Percentiles rank a stretch among this genome's conserved stretches.
phyloP scores from a whole-genome alignment of 2,797 vertebrate species.

The Propithecus perrieri region DNA sequence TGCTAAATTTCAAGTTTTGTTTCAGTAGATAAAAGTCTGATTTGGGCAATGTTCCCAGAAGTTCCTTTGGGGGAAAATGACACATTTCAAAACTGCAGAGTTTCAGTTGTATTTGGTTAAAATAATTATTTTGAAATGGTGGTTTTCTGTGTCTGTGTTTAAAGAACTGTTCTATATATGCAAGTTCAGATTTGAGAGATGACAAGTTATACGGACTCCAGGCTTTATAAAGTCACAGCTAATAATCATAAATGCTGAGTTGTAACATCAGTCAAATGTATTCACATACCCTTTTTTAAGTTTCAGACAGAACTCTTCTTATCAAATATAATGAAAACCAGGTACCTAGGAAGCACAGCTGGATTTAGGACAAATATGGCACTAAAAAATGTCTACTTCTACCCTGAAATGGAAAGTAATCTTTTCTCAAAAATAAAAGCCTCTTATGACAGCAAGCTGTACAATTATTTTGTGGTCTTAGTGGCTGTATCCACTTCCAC shows the following conservation, averaged over 20 bases:
- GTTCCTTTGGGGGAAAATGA: conserved; percentile 33
- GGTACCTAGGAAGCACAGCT: neutral
- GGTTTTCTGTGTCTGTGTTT: conserved; percentile 31
- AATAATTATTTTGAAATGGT: conserved; percentile 50
- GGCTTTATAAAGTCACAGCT: neutral
- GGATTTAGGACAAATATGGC: neutral
- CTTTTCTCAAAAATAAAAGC: neutral
- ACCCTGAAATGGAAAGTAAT: neutral
- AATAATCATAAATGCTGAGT: neutral
- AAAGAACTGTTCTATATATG: neutral
- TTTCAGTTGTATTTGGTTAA: conserved; percentile 48
- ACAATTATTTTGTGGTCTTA: neutral
- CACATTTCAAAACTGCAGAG: conserved; percentile 62
- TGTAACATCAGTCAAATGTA: neutral
- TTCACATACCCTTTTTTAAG: neutral
- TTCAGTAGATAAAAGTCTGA: conserved; percentile 58
- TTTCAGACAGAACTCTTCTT: neutral
- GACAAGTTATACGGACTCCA: neutral
- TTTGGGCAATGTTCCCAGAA: conserved; percentile 67
- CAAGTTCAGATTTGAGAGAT: neutral
- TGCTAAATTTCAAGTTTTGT: conserved; percentile 64
- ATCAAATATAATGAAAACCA: conserved; percentile 23
- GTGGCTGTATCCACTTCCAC: neutral
- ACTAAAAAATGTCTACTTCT: neutral
- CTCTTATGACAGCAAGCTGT: neutral